These are phyloP conservation scores for Brachyrhaphis roseni DNA, from an alignment of 2,797 vertebrate species.

Conservation along the genomic window DNA sequence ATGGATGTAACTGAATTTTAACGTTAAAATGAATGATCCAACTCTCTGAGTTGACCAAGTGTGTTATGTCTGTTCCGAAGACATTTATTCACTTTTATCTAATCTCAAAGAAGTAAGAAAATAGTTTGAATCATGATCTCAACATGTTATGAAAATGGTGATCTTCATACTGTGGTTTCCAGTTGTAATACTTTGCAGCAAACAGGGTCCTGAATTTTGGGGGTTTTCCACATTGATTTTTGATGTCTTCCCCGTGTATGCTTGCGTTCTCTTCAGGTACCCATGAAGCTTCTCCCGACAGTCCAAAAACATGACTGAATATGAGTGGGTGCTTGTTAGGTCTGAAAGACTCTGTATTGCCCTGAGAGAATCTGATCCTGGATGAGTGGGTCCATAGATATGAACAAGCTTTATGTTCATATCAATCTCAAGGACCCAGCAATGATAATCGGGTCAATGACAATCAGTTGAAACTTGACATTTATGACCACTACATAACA, in stretches of 20 bases:
- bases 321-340: not conserved
- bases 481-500: too few species aligned
- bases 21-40: not conserved
- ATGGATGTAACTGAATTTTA: not conserved
- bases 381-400: not conserved
- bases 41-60: not conserved
- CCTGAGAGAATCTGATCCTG: not conserved
- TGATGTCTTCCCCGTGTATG: not conserved
- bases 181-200: not conserved
- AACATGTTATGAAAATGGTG: not conserved
- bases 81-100: not conserved
- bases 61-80: not conserved
- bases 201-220: not conserved
- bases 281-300: not conserved
- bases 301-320: not conserved
- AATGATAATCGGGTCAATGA: too few species aligned
- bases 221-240: not conserved
- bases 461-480: too few species aligned
- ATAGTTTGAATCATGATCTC: not conserved
- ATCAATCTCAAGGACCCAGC: not conserved
- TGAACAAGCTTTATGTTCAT: not conserved
- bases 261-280: not conserved
- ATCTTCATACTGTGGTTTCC: not conserved
- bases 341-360: too few species aligned
- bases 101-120: not conserved